phyloP scores from a whole-genome alignment of 2,113 vertebrate species.

The Poeciliopsis occidentalis region DNA sequence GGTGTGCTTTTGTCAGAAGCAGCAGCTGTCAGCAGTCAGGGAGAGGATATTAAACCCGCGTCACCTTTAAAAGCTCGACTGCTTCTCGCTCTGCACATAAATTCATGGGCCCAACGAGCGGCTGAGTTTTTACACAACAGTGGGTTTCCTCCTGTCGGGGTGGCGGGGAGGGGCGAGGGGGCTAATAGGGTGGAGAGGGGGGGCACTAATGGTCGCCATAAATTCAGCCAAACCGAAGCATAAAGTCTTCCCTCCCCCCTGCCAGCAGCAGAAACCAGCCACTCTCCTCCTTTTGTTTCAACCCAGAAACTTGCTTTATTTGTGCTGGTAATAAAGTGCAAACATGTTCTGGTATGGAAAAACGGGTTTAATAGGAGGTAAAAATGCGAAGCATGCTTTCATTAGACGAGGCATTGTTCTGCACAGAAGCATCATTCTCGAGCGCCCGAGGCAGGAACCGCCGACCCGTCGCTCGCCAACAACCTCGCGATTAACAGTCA shows the following conservation, averaged over 20 bases:
- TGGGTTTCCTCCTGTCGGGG: conserved; percentile 30
- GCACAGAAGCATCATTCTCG: conserved; percentile 30
- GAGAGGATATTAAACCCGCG: conserved; percentile 47
- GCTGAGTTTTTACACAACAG: conserved; percentile 41
- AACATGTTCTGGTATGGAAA: background rate
- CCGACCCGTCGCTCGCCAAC: background rate
- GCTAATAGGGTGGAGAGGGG: background rate
- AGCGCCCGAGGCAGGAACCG: conserved; percentile 51
- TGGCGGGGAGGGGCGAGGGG: background rate
- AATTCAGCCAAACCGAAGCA: conserved; percentile 13
- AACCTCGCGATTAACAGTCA: conserved; percentile 47
- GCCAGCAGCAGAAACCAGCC: conserved; percentile 5
- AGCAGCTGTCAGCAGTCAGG: conserved; percentile 26
- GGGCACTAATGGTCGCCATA: conserved; percentile 34
- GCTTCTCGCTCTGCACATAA: conserved; percentile 44
- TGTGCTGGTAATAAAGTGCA: conserved; percentile 6
- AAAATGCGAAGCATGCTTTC: background rate
- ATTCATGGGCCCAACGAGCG: conserved; percentile 31
- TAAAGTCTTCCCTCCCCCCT: background rate
- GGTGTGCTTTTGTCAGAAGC: conserved; percentile 28
- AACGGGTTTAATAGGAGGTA: background rate
- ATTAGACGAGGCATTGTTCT: background rate
- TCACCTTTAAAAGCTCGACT: conserved; percentile 47
- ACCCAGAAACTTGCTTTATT: background rate
- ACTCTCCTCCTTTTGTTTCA: conserved; percentile 6